Percentiles rank a stretch among this genome's conserved stretches.
Conservation (phyloP, 2,888 invertebrate species). For the Piscicola geometra region DNA sequence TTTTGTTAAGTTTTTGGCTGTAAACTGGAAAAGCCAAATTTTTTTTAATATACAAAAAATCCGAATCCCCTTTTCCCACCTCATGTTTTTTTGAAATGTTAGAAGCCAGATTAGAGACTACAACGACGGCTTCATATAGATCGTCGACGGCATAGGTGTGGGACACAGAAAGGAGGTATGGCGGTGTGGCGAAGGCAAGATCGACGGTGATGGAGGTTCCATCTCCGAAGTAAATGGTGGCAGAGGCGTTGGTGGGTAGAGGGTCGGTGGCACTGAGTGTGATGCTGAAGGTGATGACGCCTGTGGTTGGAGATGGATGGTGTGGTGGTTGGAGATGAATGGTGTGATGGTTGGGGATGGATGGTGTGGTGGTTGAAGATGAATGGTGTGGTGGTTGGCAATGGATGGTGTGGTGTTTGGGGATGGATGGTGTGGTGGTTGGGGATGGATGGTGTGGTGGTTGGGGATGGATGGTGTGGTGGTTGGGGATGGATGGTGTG, state of each 20-base stretch:
- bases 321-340: not conserved
- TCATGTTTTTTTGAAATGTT: constrained; percentile 38
- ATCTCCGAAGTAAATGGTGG: constrained; percentile 45
- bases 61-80: constrained; percentile 38
- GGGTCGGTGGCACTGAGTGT: constrained; percentile 36
- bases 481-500: no score
- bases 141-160: constrained; percentile 45
- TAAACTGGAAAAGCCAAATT: not conserved
- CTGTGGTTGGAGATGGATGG: constrained; percentile 16
- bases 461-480: not conserved
- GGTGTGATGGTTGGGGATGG: not conserved
- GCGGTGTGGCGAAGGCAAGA: constrained; percentile 30
- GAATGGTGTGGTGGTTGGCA: no score
- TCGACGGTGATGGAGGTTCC: constrained; percentile 33
- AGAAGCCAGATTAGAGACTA: constrained; percentile 47
- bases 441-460: constrained; percentile 7
- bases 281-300: constrained; percentile 34
- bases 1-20: not conserved
- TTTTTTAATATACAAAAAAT: not conserved
- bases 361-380: no score
- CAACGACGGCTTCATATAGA: constrained; percentile 44
- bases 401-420: no score
- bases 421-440: no score
- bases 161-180: constrained; percentile 22
- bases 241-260: constrained; percentile 43